Evolutionary conservation across 2,888 invertebrate species (phyloP), one percentile per base, ranked within the genome.

Genomic region (Tenthredo mesomela): DNA sequence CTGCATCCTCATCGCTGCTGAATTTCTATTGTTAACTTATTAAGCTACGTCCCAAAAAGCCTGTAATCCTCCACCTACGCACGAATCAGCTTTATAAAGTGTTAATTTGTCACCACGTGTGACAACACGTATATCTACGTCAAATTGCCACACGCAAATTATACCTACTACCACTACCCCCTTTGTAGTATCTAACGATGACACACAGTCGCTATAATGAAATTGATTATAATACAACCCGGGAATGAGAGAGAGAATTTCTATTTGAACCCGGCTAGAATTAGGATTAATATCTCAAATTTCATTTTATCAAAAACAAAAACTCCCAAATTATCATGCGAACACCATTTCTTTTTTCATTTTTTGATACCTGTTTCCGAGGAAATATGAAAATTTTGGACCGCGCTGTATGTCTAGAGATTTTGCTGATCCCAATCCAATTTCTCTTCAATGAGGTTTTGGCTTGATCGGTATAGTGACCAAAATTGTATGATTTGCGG

Each of bases 31-130:
- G 9, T 18, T 7, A 18, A 47, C 7, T 54, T 15, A 29, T 50
- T 77, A 29, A 54, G 29, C n/a, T 25, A 33, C 73, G 43, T 43
- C 10, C 6, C 73, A 9, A 3, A 73, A 70, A 18, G 43, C 43
- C n/a, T 25, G 2, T 43, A 37, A 33, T 5, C 77, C 77, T 77
- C 50, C 12, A 40, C 43, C 21, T 73, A 43, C 43, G 25, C 43
- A 43, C 43, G 43, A 43, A 43, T 43, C 21, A 40, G 40, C 21
- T 43, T 43, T 43, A 73, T 40, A 73, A 73, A 43, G 71, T 73
- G 43, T 73, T 73, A 43, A 73, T 73, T 73, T 43, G 71, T 73
- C 21, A 73, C 21, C 71, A 43, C 43, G 12, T 73, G 71, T 73
- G 71, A 40, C 54, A n/a, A 54, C 71, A 43, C 71, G 21, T 43